A percentile compares a stretch with the other conserved stretches of the same genome.
These are phyloP conservation scores for Heterochromis multidens DNA, from an alignment of 2,113 vertebrate genomes.

Conservation along the genomic window DNA sequence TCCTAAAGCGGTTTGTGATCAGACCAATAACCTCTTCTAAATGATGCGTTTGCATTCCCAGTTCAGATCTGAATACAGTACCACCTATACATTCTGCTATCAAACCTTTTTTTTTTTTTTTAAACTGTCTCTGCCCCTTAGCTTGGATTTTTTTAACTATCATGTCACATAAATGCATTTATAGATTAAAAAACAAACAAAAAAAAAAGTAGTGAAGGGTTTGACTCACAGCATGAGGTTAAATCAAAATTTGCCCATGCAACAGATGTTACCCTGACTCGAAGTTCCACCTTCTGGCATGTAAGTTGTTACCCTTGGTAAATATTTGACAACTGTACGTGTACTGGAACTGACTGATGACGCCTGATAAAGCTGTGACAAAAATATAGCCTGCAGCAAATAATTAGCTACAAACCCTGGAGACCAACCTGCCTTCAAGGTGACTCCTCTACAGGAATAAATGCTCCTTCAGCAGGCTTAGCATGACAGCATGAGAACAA, in stretches of 20 bases:
- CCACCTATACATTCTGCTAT: too few relatives aligned
- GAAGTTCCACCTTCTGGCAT: not conserved
- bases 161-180: too few relatives aligned
- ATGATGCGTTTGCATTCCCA: too few relatives aligned
- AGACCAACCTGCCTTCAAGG: not conserved
- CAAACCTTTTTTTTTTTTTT: too few relatives aligned
- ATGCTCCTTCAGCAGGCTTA: not conserved
- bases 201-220: not conserved
- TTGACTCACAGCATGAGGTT: not conserved
- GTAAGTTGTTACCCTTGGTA: not conserved
- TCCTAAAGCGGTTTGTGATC: too few relatives aligned
- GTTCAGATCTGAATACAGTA: too few relatives aligned
- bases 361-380: not conserved
- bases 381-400: not conserved
- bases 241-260: too few relatives aligned
- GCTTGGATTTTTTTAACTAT: too few relatives aligned
- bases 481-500: not conserved
- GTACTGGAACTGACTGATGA: not conserved
- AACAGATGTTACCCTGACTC: not conserved
- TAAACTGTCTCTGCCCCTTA: too few relatives aligned
- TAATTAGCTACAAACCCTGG: not conserved
- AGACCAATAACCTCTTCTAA: too few relatives aligned
- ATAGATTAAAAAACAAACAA: too few relatives aligned
- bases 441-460: conserved; percentile 13
- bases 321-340: not conserved